Conservation (phyloP, 1,140 invertebrate genomes). For the Bombus sylvicola region DNA sequence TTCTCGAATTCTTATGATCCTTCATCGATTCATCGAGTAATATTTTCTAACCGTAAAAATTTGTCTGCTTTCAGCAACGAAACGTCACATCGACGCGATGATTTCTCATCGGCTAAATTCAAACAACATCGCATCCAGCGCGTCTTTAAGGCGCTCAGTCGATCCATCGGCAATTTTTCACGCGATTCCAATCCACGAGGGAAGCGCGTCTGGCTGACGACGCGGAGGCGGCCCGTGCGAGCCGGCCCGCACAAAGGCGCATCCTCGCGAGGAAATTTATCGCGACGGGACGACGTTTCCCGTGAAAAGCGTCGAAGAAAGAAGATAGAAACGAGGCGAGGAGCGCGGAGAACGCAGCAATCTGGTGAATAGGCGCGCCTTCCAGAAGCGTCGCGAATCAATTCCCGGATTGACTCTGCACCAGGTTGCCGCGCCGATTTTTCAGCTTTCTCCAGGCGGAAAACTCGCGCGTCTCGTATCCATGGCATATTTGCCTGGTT, state of each 20-base stretch:
- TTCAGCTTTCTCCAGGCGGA: slow-evolving; percentile 19
- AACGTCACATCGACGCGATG: too few relatives aligned
- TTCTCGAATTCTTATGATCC: too few relatives aligned
- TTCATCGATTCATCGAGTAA: too few relatives aligned
- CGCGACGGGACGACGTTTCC: slow-evolving; percentile 18
- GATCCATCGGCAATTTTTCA: slow-evolving; percentile 33
- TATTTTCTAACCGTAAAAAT: too few relatives aligned
- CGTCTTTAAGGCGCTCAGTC: neutral
- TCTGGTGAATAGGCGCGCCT: slow-evolving; percentile 50
- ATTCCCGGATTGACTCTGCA: slow-evolving; percentile 46
- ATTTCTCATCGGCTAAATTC: neutral
- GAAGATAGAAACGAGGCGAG: neutral
- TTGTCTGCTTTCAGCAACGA: too few relatives aligned
- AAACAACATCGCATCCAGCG: neutral
- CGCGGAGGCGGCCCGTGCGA: neutral
- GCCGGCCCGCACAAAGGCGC: slow-evolving; percentile 25
- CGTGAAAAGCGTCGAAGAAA: slow-evolving; percentile 33
- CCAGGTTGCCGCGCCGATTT: slow-evolving; percentile 43
- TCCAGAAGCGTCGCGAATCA: slow-evolving; percentile 47
- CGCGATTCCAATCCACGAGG: slow-evolving; percentile 4
- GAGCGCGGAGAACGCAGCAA: slow-evolving; percentile 4
- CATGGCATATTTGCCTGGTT: slow-evolving; percentile 12
- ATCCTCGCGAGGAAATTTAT: slow-evolving; percentile 46
- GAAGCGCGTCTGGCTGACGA: neutral
- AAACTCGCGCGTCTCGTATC: neutral